Conservation (phyloP, 2,113 vertebrate genomes). For the Astur gentilis region DNA sequence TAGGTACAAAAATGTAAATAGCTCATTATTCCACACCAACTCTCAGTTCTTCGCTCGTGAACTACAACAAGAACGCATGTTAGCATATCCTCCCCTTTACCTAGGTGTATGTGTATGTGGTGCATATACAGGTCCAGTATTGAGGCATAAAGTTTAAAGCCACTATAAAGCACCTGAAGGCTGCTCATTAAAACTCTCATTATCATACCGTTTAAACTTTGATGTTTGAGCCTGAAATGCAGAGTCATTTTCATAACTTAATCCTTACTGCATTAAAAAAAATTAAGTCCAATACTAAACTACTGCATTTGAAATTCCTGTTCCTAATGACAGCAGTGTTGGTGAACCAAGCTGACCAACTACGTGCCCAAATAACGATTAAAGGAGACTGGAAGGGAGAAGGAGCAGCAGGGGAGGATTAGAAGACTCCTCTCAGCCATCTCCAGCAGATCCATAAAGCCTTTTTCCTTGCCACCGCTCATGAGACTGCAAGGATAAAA, state of each 20-base stretch:
- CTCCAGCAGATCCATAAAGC: background rate
- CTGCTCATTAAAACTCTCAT: background rate
- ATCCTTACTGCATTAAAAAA: background rate
- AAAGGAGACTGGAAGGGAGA: background rate
- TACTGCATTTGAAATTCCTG: background rate
- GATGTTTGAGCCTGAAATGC: background rate
- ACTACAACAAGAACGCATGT: background rate
- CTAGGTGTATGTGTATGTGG: rapidly evolving
- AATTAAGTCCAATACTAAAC: background rate
- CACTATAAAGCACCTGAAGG: background rate
- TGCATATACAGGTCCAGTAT: background rate
- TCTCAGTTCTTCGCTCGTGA: background rate
- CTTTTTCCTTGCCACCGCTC: background rate
- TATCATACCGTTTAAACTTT: background rate
- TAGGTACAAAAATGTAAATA: background rate
- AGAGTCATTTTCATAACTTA: background rate
- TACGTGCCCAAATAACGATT: background rate
- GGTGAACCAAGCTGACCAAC: background rate
- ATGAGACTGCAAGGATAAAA: background rate
- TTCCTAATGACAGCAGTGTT: background rate
- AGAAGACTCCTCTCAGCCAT: background rate
- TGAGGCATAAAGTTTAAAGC: background rate
- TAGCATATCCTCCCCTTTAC: background rate
- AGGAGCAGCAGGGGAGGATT: background rate
- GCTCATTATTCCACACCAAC: background rate